A percentile compares a stretch with the other conserved stretches of the same genome.
These are phyloP conservation scores for Frankliniella intonsa DNA, from an alignment of 2,888 invertebrate genomes.

Conservation along the genomic window DNA sequence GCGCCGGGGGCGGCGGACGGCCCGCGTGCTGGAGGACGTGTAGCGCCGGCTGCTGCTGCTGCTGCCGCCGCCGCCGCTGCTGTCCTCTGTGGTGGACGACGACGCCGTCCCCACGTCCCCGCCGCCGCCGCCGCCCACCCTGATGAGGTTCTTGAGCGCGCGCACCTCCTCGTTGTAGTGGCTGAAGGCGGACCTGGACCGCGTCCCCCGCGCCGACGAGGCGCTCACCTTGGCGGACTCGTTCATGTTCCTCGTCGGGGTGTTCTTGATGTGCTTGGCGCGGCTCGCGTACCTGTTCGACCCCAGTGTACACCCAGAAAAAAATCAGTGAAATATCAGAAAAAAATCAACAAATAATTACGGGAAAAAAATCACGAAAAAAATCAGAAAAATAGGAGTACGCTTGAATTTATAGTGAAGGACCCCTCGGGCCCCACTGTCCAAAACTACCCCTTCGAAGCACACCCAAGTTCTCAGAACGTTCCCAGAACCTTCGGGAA, in stretches of 20 bases:
- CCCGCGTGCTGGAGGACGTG: background rate
- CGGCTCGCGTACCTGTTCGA: constrained; percentile 51
- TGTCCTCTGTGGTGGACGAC: background rate
- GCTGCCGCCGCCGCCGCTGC: background rate
- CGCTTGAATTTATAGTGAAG: no score
- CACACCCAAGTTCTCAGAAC: no score
- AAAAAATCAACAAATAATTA: no score
- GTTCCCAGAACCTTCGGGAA: no score
- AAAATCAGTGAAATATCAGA: no score
- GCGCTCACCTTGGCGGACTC: constrained; percentile 56
- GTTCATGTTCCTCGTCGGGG: constrained; percentile 59
- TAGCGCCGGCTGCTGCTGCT: background rate
- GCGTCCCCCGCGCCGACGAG: background rate
- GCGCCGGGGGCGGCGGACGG: background rate
- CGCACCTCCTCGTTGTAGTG: constrained; percentile 24
- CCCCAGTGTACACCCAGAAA: no score
- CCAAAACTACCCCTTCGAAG: no score
- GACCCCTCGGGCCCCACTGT: no score
- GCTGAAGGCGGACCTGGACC: background rate
- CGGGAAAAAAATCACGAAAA: no score
- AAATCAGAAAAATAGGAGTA: no score
- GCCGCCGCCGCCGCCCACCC: background rate
- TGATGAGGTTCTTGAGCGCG: background rate
- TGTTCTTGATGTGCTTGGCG: constrained; percentile 61
- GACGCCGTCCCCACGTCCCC: background rate